Conservation (phyloP, 2,797 vertebrate genomes). For the Melanotaenia nigrans region DNA sequence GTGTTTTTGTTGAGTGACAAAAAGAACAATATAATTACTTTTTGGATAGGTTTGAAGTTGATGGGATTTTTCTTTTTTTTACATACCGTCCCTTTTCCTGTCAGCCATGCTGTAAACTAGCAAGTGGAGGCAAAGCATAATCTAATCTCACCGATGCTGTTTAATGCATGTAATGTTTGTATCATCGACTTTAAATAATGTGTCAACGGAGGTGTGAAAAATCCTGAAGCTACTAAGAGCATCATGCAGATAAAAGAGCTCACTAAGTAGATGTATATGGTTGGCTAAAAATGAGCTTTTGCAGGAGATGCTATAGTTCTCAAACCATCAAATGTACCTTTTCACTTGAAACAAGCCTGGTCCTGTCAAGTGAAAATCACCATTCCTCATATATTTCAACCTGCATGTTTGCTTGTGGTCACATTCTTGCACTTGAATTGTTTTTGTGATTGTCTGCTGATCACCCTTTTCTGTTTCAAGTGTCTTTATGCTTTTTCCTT, state of each 20-base stretch:
- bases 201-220: constrained; percentile 2
- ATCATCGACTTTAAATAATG: background rate
- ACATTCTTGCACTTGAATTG: constrained; percentile 29
- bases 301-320: constrained; percentile 1
- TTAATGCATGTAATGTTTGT: background rate
- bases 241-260: background rate
- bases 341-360: constrained; percentile 18
- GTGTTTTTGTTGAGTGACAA: constrained; percentile 9
- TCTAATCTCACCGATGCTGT: background rate
- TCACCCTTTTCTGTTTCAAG: constrained; percentile 13
- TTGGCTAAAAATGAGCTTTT: constrained; percentile 12
- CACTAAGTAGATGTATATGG: background rate
- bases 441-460: constrained; percentile 28
- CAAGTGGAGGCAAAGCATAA: background rate
- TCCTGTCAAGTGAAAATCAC: constrained; percentile 27
- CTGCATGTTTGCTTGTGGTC: constrained; percentile 65
- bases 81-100: background rate
- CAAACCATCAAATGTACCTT: background rate
- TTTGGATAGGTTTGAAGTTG: background rate
- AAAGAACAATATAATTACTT: background rate
- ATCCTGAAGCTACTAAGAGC: background rate
- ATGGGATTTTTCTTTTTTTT: background rate
- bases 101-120: background rate
- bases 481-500: constrained; percentile 9
- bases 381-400: constrained; percentile 17